These are phyloP conservation scores for Laterallus jamaicensis DNA, from an alignment of 2,113 vertebrate species.

Conservation along the genomic window DNA sequence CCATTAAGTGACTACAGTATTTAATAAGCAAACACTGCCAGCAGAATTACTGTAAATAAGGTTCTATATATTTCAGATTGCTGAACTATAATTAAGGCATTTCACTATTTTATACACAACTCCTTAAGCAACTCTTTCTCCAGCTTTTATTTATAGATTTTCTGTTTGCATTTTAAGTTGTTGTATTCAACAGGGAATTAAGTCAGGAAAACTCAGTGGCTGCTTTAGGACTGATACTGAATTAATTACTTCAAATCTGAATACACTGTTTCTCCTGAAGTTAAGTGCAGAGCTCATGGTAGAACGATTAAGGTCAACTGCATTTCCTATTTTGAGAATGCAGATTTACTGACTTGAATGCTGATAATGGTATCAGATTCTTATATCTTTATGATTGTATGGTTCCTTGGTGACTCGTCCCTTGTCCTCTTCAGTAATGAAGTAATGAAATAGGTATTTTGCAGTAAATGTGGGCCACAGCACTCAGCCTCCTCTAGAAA, in stretches of 20 bases:
- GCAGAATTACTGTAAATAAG: conserved; percentile 53
- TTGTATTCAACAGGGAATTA: conserved; percentile 55
- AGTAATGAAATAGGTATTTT: background rate
- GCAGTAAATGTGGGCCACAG: background rate
- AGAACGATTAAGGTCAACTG: conserved; percentile 76
- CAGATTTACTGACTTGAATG: background rate
- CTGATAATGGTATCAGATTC: background rate
- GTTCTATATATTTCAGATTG: conserved; percentile 50
- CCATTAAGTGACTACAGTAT: conserved; percentile 45
- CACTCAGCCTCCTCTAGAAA: background rate
- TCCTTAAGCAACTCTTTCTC: conserved; percentile 50
- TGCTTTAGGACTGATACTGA: conserved; percentile 52
- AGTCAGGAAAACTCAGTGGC: conserved; percentile 46
- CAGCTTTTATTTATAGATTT: conserved; percentile 63
- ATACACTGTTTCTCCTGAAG: conserved; percentile 78
- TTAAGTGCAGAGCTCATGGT: conserved; percentile 11
- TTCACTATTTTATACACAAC: conserved; percentile 54
- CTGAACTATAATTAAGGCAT: conserved; percentile 61
- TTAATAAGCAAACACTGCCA: conserved; percentile 50
- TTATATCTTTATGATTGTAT: background rate
- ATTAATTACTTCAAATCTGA: conserved; percentile 78
- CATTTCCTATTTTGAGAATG: conserved; percentile 47
- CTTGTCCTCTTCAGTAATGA: background rate
- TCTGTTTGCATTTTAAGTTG: conserved; percentile 65
- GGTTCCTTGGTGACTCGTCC: background rate